Base-by-base conservation (phyloP, 2,888 invertebrate species). In the Ophraella communa region DNA sequence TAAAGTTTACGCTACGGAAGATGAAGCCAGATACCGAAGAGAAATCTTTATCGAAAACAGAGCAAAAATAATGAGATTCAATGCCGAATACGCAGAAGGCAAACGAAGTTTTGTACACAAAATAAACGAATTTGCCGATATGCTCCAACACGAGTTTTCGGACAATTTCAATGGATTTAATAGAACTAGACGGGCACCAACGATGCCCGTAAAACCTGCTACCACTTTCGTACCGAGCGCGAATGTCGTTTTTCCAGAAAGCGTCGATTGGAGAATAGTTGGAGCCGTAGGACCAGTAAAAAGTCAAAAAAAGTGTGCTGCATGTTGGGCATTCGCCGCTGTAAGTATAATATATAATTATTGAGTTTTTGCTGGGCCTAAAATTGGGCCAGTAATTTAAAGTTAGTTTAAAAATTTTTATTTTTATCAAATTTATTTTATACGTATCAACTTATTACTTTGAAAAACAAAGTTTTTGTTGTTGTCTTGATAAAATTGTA, bases 251-350 rank as follows among this genome's bases (percentile, higher is more conserved):
- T 68, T 79, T 49, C 83, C 82, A 0, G 73, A 73, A 7, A 71
- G 71, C 53, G 73, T 82, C 5, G 82, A 83, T 66, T 83, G 82
- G 82, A 74, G 79, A 33, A 76, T 79, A 69, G 69, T 75, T 5
- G 82, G 81, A 1, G 83, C 80, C 7, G 83, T 82, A 0, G 75
- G 79, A 0, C 69, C 77, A 0, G 81, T 82, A 3, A 80, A 77
- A 65, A 74, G 69, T 45, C 82, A 83, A 71, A 79, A 78, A 44
- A 64, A 65, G 18, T 82, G 83, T 65, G 81, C 78, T 10, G 78
- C 77, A 8, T 83, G 83, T 69, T 82, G 79, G 73, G 83, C 83
- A 5, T 82, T 82, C 68, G 78, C 79, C 55, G 80, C 83, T 53
- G 82, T 82, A 76, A 78, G 80, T 74, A 52, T 35, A 2, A 5